Evolutionary conservation across 2,113 vertebrate species (phyloP).

Genomic region (Myiopsitta monachus): DNA sequence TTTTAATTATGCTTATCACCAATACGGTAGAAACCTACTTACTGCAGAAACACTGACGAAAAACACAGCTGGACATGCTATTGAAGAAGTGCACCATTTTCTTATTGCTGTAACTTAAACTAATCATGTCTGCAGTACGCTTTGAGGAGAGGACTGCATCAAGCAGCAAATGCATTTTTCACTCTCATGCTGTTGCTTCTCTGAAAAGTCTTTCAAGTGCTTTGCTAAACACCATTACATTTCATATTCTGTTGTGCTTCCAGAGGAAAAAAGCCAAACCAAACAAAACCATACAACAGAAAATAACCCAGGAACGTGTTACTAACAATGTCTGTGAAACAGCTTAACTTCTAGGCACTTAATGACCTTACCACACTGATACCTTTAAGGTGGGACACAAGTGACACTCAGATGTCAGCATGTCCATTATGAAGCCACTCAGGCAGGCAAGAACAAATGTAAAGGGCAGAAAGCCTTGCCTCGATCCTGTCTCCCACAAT

Average conservation of each 20-base stretch:
- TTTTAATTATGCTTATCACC: not conserved
- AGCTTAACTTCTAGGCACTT: not conserved
- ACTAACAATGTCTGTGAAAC: not conserved
- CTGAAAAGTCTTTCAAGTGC: not conserved
- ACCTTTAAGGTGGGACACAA: not conserved
- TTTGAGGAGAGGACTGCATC: not conserved
- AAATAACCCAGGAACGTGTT: not conserved
- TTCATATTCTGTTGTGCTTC: not conserved
- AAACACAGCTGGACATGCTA: not conserved
- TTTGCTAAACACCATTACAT: not conserved
- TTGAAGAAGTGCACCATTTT: not conserved
- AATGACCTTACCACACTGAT: not conserved
- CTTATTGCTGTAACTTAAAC: not conserved
- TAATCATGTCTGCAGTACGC: not conserved
- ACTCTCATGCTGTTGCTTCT: not conserved
- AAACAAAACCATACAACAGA: not conserved
- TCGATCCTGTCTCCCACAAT: not conserved
- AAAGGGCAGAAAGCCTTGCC: not conserved
- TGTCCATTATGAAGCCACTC: not conserved
- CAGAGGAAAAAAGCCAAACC: not conserved
- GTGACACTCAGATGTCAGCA: not conserved
- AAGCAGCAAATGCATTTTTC: not conserved
- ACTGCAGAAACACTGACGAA: not conserved
- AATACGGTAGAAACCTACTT: not conserved
- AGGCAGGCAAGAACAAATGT: not conserved